phyloP scores from a whole-genome alignment of 1,140 invertebrate species.

The Nebria ingens region DNA sequence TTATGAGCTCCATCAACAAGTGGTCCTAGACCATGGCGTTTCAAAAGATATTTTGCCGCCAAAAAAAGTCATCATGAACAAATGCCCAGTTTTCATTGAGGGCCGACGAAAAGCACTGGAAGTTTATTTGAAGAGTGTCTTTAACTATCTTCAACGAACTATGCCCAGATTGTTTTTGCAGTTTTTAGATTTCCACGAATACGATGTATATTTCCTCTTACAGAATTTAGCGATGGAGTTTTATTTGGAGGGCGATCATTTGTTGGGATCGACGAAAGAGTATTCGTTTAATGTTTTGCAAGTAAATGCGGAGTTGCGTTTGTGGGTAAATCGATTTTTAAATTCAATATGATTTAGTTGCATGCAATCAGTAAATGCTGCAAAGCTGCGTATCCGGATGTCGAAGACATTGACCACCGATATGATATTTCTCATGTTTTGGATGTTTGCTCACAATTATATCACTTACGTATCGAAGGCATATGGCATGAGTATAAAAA shows the following conservation, averaged over 20 bases:
- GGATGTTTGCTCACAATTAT: constrained; percentile 73
- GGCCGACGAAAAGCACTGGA: constrained; percentile 68
- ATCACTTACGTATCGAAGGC: constrained; percentile 56
- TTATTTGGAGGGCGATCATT: constrained; percentile 54
- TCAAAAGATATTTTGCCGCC: constrained; percentile 77
- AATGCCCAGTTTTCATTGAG: constrained; percentile 70
- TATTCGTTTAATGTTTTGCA: constrained; percentile 62
- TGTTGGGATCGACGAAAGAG: constrained; percentile 46
- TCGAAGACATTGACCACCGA: constrained; percentile 47
- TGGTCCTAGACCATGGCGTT: constrained; percentile 66
- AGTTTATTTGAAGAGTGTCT: constrained; percentile 66
- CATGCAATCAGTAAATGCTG: constrained; percentile 80
- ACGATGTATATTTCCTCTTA: constrained; percentile 71
- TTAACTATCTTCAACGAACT: constrained; percentile 58
- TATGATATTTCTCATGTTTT: constrained; percentile 83
- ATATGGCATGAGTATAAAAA: constrained; percentile 50
- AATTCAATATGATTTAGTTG: constrained; percentile 46
- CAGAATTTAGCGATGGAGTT: constrained; percentile 65
- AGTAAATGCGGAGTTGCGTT: constrained; percentile 38
- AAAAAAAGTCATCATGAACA: constrained; percentile 67
- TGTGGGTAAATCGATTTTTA: constrained; percentile 11
- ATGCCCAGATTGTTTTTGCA: constrained; percentile 65
- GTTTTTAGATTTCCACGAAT: constrained; percentile 71
- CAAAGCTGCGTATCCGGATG: constrained; percentile 69
- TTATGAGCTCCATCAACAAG: constrained; percentile 71